These are phyloP conservation scores for Rhodophaea formosa DNA, from an alignment of 2,888 invertebrate species.

Conservation along the genomic window DNA sequence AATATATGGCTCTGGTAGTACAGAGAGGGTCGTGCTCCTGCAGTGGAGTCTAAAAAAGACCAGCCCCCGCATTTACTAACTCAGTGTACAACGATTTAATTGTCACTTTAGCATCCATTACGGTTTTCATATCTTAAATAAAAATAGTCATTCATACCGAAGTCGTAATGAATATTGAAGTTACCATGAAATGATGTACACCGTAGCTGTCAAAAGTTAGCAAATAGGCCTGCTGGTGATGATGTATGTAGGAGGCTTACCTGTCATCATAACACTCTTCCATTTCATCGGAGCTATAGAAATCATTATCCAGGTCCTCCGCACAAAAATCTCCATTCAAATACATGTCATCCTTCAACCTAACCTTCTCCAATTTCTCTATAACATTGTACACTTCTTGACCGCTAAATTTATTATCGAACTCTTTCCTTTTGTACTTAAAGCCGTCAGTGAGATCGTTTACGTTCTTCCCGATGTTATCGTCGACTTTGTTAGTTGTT, in stretches of 20 bases:
- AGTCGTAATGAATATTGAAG: too few species aligned
- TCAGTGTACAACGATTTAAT: too few species aligned
- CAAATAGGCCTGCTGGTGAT: background rate
- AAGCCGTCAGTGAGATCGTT: constrained; percentile 51
- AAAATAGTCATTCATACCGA: too few species aligned
- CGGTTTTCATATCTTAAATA: too few species aligned
- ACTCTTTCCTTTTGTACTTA: constrained; percentile 34
- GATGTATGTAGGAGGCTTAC: constrained; percentile 43
- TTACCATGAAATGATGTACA: too few species aligned
- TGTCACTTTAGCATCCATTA: too few species aligned
- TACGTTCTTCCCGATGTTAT: constrained; percentile 63
- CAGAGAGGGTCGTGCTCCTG: too few species aligned
- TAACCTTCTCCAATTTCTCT: constrained; percentile 64
- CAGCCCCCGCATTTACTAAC: too few species aligned
- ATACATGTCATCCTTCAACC: constrained; percentile 64
- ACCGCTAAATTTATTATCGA: constrained; percentile 34
- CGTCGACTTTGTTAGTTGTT: constrained; percentile 40
- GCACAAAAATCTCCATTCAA: constrained; percentile 59
- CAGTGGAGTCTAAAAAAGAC: too few species aligned
- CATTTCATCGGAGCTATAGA: constrained; percentile 61
- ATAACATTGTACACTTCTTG: constrained; percentile 59
- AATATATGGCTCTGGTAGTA: too few species aligned
- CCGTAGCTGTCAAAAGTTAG: too few species aligned
- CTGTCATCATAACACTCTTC: constrained; percentile 61
- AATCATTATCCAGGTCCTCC: constrained; percentile 59